These are phyloP conservation scores for Oscheius sp. DNA, from an alignment of 2,888 invertebrate genomes.

Conservation along the genomic window DNA sequence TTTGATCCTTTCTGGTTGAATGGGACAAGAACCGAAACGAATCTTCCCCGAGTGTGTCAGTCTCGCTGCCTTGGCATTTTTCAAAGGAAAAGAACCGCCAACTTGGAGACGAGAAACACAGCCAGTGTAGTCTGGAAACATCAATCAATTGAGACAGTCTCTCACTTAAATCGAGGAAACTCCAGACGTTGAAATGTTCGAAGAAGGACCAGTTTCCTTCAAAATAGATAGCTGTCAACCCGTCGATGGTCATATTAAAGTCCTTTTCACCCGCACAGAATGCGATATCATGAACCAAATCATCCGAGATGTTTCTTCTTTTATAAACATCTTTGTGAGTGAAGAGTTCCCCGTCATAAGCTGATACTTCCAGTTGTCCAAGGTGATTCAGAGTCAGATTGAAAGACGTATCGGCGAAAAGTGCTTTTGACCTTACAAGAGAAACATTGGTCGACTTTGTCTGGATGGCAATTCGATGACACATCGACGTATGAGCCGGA, in stretches of 20 bases:
- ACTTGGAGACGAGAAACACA: slow-evolving; percentile 66
- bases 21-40: slow-evolving; percentile 63
- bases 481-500: slow-evolving; percentile 63
- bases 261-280: slow-evolving; percentile 62
- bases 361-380: slow-evolving; percentile 56
- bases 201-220: slow-evolving; percentile 69
- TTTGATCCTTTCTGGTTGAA: slow-evolving; percentile 37
- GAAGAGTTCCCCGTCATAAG: slow-evolving; percentile 66
- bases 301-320: slow-evolving; percentile 53
- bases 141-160: not conserved
- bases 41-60: slow-evolving; percentile 59
- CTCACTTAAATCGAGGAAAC: slow-evolving; percentile 61
- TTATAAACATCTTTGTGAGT: slow-evolving; percentile 52
- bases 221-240: slow-evolving; percentile 53
- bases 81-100: slow-evolving; percentile 64
- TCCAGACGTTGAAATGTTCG: slow-evolving; percentile 64
- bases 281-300: slow-evolving; percentile 63
- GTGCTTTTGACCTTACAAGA: slow-evolving; percentile 56
- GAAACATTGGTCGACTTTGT: slow-evolving; percentile 53
- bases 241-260: slow-evolving; percentile 63
- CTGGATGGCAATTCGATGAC: slow-evolving; percentile 63
- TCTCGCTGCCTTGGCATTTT: slow-evolving; percentile 60
- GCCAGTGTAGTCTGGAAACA: slow-evolving; percentile 59
- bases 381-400: slow-evolving; percentile 58
- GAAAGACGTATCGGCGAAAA: slow-evolving; percentile 66